Evolutionary conservation across 2,113 vertebrate genomes (phyloP).

Genomic region (Ranitomeya imitator): DNA sequence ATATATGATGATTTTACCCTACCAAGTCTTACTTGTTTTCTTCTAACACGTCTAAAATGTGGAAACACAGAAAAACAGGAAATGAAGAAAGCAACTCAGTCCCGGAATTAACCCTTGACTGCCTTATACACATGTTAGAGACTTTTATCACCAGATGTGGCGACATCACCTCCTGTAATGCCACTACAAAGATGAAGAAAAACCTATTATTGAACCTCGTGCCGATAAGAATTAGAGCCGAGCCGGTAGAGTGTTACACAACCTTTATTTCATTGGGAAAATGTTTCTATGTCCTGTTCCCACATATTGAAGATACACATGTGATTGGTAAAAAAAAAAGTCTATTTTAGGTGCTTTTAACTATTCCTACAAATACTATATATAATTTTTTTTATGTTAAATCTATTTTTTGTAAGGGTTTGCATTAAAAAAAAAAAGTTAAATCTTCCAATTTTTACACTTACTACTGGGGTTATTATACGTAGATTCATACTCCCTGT

Average conservation of each 20-base stretch:
- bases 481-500: too few relatives aligned
- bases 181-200: not conserved
- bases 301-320: slow-evolving; percentile 14
- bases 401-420: too few relatives aligned
- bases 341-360: too few relatives aligned
- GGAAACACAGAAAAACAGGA: not conserved
- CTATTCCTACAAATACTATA: too few relatives aligned
- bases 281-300: slow-evolving; percentile 2
- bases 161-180: not conserved
- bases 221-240: not conserved
- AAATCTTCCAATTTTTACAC: too few relatives aligned
- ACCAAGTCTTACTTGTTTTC: not conserved
- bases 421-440: too few relatives aligned
- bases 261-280: slow-evolving; percentile 18
- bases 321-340: not conserved
- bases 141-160: not conserved
- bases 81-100: not conserved
- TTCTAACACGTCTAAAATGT: not conserved
- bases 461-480: too few relatives aligned
- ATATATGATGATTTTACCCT: not conserved
- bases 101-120: not conserved
- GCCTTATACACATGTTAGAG: not conserved
- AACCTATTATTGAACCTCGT: too few relatives aligned
- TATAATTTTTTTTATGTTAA: too few relatives aligned
- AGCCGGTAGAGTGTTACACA: not conserved